Evolutionary conservation across 1,140 invertebrate genomes (phyloP), one percentile per base, ranked within the genome.

Genomic region (Kradibia gibbosae): DNA sequence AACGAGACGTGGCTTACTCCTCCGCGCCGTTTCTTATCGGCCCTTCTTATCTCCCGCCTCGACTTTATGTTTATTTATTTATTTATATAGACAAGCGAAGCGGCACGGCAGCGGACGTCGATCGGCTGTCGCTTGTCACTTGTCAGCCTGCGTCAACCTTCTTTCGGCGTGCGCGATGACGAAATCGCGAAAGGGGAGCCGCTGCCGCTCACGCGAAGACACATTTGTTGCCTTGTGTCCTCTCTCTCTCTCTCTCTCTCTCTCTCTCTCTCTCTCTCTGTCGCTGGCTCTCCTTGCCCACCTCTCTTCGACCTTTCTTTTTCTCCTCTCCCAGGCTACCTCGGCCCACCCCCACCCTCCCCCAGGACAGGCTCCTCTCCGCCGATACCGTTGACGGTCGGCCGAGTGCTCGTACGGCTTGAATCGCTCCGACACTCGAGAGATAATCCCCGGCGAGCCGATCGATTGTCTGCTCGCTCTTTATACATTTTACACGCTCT

Each of bases 111-210:
- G n/a, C 57, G 57, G 15, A 25, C 70, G 70, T 36, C 75, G 75
- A 78, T 78, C 75, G 75, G 25, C 53, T 77, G 62, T 79, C 53
- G 78, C 57, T 62, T 67, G 79, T 80, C 79, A 80, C 39, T 28
- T 55, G 71, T 80, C 79, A 72, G 45, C 57, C 42, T 10, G 25
- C 50, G 70, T 73, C 78, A 80, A 80, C 53, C 70, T 80, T 73
- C 70, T 80, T 73, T 78, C 65, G 76, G 76, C 76, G 11, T 48
- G 7, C 45, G 75, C 60, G 74, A 31, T 79, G 78, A 72, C 67
- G 78, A 80, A 80, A 73, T 73, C 57, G 75, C 60, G 75, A 48
- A 48, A 65, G 34, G 48, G 36, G 50, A 34, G 71, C 39, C n/a
- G 42, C 39, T 48, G 70, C 39, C 39, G n/a, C 22, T 71, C 70